Conservation (phyloP, 2,888 invertebrate species). For the Eupithecia tripunctaria region DNA sequence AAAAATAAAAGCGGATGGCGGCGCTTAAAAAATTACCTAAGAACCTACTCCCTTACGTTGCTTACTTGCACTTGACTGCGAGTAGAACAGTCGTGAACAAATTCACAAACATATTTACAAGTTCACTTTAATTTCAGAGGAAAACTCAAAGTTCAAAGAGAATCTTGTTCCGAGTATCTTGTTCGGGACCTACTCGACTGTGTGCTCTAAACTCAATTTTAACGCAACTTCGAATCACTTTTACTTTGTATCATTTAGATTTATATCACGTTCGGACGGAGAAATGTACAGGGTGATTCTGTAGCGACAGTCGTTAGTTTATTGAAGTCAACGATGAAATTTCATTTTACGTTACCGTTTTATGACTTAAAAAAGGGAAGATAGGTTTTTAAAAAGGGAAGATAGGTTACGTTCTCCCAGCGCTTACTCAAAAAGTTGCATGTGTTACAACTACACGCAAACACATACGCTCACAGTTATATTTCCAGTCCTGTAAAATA, state of each 20-base stretch:
- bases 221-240: constrained; percentile 14
- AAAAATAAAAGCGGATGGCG: no score
- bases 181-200: not conserved
- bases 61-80: not conserved
- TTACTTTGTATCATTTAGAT: constrained; percentile 18
- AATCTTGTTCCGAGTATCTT: not conserved
- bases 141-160: constrained; percentile 3
- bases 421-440: no score
- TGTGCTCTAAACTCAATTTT: constrained; percentile 11
- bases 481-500: no score
- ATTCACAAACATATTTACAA: not conserved
- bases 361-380: no score
- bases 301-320: not conserved
- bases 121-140: not conserved
- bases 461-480: no score
- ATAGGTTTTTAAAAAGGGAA: no score
- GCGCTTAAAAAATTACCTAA: no score
- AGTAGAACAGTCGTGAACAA: not conserved
- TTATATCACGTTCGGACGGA: constrained; percentile 10
- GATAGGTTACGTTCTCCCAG: no score
- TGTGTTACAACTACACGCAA: no score
- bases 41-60: no score
- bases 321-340: not conserved
- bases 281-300: not conserved
- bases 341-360: not conserved